A percentile compares a stretch with the other conserved stretches of the same genome.
phyloP scores from a whole-genome alignment of 2,113 vertebrate genomes.

The Dasypus novemcinctus region DNA sequence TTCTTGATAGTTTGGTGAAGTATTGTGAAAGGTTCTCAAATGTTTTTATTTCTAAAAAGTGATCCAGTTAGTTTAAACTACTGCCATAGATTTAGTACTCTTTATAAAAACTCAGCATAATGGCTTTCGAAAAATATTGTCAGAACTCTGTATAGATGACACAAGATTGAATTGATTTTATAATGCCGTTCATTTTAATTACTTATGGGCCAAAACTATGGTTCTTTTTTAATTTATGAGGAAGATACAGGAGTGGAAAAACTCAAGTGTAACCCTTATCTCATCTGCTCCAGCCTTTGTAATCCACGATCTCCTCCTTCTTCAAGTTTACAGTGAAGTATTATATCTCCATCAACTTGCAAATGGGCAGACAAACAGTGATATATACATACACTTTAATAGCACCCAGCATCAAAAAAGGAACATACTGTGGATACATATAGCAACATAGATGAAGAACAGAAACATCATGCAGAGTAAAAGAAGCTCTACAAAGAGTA shows the following conservation, averaged over 20 bases:
- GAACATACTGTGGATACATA: neutral
- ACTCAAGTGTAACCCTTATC: neutral
- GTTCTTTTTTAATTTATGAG: neutral
- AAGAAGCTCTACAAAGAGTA: neutral
- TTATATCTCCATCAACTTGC: neutral
- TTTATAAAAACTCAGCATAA: neutral
- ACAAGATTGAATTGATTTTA: neutral
- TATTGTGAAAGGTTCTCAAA: neutral
- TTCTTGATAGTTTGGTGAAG: neutral
- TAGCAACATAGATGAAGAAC: neutral
- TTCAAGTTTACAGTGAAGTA: neutral
- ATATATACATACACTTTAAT: neutral
- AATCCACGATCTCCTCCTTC: neutral
- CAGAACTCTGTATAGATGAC: neutral
- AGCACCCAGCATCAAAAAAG: neutral
- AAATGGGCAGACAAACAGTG: neutral
- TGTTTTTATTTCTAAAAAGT: neutral
- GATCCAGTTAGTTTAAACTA: neutral
- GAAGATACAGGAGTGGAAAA: slow-evolving; percentile 13
- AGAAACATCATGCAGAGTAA: neutral
- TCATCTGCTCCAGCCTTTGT: neutral
- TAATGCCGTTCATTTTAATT: neutral
- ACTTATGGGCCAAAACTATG: neutral
- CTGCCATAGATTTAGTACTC: neutral
- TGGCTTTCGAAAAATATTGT: neutral